Evolutionary conservation across 1,140 invertebrate genomes (phyloP), one percentile per base, ranked within the genome.

Genomic region (Orchestia grillus): DNA sequence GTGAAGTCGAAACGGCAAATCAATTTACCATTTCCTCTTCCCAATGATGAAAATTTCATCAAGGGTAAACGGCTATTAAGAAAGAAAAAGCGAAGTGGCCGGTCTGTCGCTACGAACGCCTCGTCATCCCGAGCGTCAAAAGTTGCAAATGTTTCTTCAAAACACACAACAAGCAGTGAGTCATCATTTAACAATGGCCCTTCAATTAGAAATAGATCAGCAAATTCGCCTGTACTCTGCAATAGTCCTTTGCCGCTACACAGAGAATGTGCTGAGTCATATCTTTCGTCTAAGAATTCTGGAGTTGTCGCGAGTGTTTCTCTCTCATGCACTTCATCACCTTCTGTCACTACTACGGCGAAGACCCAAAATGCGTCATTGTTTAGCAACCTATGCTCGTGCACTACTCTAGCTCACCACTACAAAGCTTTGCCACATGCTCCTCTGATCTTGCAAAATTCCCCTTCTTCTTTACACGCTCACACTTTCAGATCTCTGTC

Each of bases 141-240:
- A 94, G 92, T 44, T 44, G 36, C 44, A 44, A 47, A 94, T 94
- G 92, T 94, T 94, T 94, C 44, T 94, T 94, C 92, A 45, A 94
- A 94, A 94, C 44, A 94, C 92, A 94, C 92, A 94, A 94, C 92
- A 94, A 94, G 92, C 92, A 94, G 92, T 94, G 44, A 94, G 92
- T 94, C 92, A 94, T 94, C 92, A 45, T 19, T 44, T 44, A 94
- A 94, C 92, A 94, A 94, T 94, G 92, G 92, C 92, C 40, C 92
- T 94, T 94, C 92, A 94, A 94, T 94, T 94, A 94, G 92, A 94
- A 94, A 94, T 94, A 44, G 92, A 94, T 94, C 92, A 47, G 92
- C 92, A 94, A 47, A 44, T 94, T 94, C 92, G 92, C 44, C 92
- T 44, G 92, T 47, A 47, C 43, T 44, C 92, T 94, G 92, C 44